Evolutionary conservation across 2,888 invertebrate species (phyloP), one percentile per base, ranked within the genome.

Genomic region (Nymphalis c-album): DNA sequence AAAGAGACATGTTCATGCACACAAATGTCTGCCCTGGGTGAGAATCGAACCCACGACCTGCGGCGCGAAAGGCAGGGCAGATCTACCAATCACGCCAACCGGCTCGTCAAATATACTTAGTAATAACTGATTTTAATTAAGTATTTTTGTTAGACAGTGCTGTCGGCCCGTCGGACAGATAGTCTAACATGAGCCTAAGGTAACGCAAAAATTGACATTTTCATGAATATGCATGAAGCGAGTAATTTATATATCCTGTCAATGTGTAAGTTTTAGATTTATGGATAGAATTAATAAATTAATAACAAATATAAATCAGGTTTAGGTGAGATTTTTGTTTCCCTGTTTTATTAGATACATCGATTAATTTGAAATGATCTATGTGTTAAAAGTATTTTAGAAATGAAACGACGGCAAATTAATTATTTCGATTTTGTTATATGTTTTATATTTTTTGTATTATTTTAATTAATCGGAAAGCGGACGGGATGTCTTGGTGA

Each of bases 211-310:
- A 71, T 68, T 73, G 71, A 70, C 71, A 60, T 71, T 20, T 57
- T 65, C 71, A 73, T 73, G 73, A 74, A 73, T 73, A 74, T 73
- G 67, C 73, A 74, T 74, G 72, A 68, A 73, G 73, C 53, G 67
- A 47, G 67, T 74, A 72, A 72, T 73, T 74, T 73, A 74, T 72
- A 70, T 69, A 63, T 63, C 71, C 63, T 70, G 71, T 71, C 71
- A 69, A 66, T 64, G 63, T 60, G 65, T 69, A 62, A 66, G 70
- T 71, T 63, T 68, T 71, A 70, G 63, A 73, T 73, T 74, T 73
- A 74, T 74, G 71, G 48, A 68, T 70, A 50, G 50, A 46, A 63
- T 55, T 67, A 67, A 57, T 60, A 51, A 58, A 65, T 65, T 40
- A 51, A 65, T 46, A 53, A 31, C 59, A 60, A 45, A 31, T 60